A percentile compares a stretch with the other conserved stretches of the same genome.
Evolutionary conservation across 1,140 invertebrate genomes (phyloP).

Genomic region (Phthorimaea operculella): DNA sequence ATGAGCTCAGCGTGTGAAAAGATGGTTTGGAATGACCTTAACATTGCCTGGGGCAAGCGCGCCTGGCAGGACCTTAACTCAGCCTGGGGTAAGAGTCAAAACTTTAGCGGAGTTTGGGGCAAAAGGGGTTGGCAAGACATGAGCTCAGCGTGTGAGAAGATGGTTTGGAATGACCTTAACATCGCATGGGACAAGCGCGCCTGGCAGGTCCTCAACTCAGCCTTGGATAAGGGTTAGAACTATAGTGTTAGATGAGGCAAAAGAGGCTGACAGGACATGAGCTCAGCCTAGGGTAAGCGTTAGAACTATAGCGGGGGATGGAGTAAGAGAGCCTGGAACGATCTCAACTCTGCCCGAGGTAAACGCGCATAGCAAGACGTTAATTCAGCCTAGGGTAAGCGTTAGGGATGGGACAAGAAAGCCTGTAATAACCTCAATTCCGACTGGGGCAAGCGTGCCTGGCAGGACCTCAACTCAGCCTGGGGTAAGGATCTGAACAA

Average conservation of each 20-base stretch:
- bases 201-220: too few relatives aligned
- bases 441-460: slow-evolving; percentile 72
- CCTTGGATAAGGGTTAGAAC: slow-evolving; percentile 26
- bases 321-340: too few relatives aligned
- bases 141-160: slow-evolving; percentile 48
- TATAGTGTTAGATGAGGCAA: slow-evolving; percentile 45
- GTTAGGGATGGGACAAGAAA: slow-evolving; percentile 65
- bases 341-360: too few relatives aligned
- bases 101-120: too few relatives aligned
- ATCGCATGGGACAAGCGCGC: slow-evolving; percentile 67
- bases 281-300: too few relatives aligned
- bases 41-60: slow-evolving; percentile 72
- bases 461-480: slow-evolving; percentile 71
- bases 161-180: slow-evolving; percentile 72
- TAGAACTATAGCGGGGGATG: too few relatives aligned
- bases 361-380: slow-evolving; percentile 68
- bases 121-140: slow-evolving; percentile 65
- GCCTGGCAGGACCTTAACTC: slow-evolving; percentile 73
- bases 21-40: slow-evolving; percentile 73
- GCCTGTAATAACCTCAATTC: slow-evolving; percentile 73
- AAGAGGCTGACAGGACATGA: slow-evolving; percentile 71
- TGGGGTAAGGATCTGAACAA: slow-evolving; percentile 68
- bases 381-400: too few relatives aligned
- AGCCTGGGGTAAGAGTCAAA: slow-evolving; percentile 69
- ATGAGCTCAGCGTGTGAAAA: slow-evolving; percentile 41